Percentiles rank a stretch among this genome's conserved stretches.
Evolutionary conservation across 1,140 invertebrate species (phyloP).

Genomic region (Neuroterus valhalla): DNA sequence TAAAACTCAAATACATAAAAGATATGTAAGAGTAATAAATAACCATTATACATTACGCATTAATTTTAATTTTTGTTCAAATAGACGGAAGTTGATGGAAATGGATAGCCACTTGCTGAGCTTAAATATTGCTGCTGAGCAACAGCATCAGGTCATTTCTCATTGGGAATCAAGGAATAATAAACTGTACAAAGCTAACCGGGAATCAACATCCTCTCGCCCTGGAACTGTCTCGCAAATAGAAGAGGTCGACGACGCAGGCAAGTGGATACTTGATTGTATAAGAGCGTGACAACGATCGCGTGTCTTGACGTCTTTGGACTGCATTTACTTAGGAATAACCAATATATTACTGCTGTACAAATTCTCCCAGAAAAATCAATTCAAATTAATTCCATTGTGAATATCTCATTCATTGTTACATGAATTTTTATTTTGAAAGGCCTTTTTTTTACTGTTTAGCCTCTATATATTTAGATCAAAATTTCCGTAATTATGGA

Average conservation of each 20-base stretch:
- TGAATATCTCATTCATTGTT: conserved; percentile 2
- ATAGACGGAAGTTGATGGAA: conserved; percentile 86
- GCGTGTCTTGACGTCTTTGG: conserved; percentile 10
- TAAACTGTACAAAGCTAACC: conserved; percentile 80
- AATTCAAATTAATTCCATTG: conserved; percentile 16
- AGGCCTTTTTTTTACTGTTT: not conserved
- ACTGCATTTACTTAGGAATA: not conserved
- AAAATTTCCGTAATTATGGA: not conserved
- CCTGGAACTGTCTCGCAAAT: conserved; percentile 77
- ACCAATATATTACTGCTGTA: conserved; percentile 1
- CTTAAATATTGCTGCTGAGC: conserved; percentile 88
- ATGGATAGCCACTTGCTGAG: conserved; percentile 89
- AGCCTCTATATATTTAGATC: not conserved
- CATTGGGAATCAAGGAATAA: conserved; percentile 90
- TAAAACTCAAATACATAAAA: too few relatives aligned
- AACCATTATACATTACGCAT: too few relatives aligned
- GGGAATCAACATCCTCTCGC: conserved; percentile 68
- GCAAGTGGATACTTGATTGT: conserved; percentile 57
- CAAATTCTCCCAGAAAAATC: not conserved
- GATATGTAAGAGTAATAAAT: too few relatives aligned
- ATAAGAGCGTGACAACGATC: conserved; percentile 23
- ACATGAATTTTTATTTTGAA: not conserved
- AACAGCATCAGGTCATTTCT: conserved; percentile 89
- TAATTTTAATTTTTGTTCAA: conserved; percentile 40
- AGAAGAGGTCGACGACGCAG: conserved; percentile 73